phyloP scores from a whole-genome alignment of 2,797 vertebrate genomes.

The Enteromius unitaeniatus region DNA sequence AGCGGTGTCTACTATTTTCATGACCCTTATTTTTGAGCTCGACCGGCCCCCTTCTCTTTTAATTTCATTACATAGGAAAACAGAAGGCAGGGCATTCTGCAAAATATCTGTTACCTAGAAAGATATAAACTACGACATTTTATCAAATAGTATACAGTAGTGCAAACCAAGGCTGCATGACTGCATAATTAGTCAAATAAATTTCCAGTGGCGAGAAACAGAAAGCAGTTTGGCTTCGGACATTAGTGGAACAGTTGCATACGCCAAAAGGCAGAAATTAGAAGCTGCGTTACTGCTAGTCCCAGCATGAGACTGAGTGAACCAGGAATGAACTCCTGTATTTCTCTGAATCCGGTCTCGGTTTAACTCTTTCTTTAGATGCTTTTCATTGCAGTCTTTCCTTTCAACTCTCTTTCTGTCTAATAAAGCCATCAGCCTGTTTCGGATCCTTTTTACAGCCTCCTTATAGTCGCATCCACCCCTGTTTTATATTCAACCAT shows the following conservation, averaged over 20 bases:
- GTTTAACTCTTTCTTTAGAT: background rate
- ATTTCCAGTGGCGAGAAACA: constrained; percentile 1
- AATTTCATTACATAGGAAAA: background rate
- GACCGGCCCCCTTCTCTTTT: background rate
- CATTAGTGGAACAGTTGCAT: constrained; percentile 6
- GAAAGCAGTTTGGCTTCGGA: constrained; percentile 2
- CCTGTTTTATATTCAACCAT: constrained; percentile 12
- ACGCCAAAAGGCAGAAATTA: constrained; percentile 4
- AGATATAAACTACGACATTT: too few species aligned
- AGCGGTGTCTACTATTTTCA: background rate
- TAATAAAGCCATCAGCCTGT: constrained; percentile 24
- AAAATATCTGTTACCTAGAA: background rate
- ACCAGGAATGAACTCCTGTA: constrained; percentile 42
- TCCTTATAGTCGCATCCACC: constrained; percentile 17
- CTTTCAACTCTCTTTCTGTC: background rate
- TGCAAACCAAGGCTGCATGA: background rate
- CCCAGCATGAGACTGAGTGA: constrained; percentile 42
- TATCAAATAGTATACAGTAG: background rate
- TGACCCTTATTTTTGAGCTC: background rate
- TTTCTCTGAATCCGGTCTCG: background rate
- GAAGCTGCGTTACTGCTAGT: constrained; percentile 18
- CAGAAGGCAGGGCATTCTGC: background rate
- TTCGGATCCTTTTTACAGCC: constrained; percentile 25
- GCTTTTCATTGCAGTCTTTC: background rate
- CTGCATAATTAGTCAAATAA: background rate